These are phyloP conservation scores for Lasioglossum villosulum DNA, from an alignment of 2,888 invertebrate genomes.

Conservation along the genomic window DNA sequence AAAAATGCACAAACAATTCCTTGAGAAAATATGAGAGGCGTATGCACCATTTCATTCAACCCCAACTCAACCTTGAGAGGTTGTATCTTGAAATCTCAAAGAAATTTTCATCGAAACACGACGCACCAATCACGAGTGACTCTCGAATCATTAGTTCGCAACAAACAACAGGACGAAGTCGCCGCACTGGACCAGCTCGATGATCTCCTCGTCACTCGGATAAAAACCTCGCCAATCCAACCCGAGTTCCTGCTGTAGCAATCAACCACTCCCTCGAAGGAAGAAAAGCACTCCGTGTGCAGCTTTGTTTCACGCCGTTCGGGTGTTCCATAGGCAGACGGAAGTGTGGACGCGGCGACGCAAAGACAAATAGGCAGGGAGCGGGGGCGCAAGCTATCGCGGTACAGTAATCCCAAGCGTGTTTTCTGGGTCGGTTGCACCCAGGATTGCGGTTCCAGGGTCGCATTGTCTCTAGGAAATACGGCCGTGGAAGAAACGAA, in stretches of 20 bases:
- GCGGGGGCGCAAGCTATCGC: constrained; percentile 67
- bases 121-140: not conserved
- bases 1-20: not conserved
- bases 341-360: constrained; percentile 54
- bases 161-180: not conserved
- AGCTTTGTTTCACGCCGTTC: constrained; percentile 55
- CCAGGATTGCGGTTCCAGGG: constrained; percentile 72
- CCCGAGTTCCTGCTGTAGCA: not conserved
- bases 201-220: not conserved
- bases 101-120: not conserved
- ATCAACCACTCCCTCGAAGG: not conserved
- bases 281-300: constrained; percentile 16
- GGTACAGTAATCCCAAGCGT: constrained; percentile 71
- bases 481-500: constrained; percentile 70
- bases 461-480: constrained; percentile 72
- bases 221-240: not conserved
- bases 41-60: not conserved
- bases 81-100: not conserved
- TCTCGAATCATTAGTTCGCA: not conserved
- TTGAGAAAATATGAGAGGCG: not conserved
- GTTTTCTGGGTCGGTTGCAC: constrained; percentile 74
- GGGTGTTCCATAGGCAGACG: constrained; percentile 50
- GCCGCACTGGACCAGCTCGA: not conserved
- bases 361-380: constrained; percentile 63
- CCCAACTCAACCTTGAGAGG: not conserved